phyloP scores from a whole-genome alignment of 2,797 vertebrate species.

The Girardinus metallicus region DNA sequence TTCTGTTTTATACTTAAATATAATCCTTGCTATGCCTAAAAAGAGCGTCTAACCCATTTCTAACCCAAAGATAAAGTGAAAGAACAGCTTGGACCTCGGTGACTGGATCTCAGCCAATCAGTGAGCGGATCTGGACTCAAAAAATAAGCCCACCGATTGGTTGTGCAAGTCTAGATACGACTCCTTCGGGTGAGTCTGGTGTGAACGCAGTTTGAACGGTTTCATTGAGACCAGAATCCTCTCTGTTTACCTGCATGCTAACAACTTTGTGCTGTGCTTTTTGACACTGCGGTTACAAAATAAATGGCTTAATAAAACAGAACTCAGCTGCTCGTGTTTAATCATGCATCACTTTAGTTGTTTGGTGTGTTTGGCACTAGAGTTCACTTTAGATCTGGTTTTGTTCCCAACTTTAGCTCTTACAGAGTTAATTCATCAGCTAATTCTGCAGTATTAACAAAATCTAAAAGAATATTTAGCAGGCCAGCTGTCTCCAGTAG shows the following conservation, averaged over 20 bases:
- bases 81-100: slow-evolving; percentile 55
- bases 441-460: slow-evolving; percentile 37
- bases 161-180: slow-evolving; percentile 23
- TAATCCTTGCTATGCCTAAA: slow-evolving; percentile 73
- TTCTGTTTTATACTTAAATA: slow-evolving; percentile 75
- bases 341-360: slow-evolving; percentile 36
- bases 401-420: slow-evolving; percentile 31
- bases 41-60: slow-evolving; percentile 64
- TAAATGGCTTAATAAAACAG: slow-evolving; percentile 16
- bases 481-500: slow-evolving; percentile 44
- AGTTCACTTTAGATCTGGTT: slow-evolving; percentile 41
- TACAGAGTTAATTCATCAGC: slow-evolving; percentile 32
- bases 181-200: slow-evolving; percentile 32
- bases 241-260: slow-evolving; percentile 40
- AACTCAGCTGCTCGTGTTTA: slow-evolving; percentile 17
- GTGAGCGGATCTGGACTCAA: slow-evolving; percentile 23
- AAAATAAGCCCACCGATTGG: slow-evolving; percentile 3
- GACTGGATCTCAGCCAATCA: slow-evolving; percentile 38
- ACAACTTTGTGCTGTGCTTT: slow-evolving; percentile 49
- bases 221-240: slow-evolving; percentile 59
- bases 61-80: slow-evolving; percentile 53
- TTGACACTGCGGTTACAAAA: slow-evolving; percentile 52
- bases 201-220: slow-evolving; percentile 37
- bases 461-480: slow-evolving; percentile 37
- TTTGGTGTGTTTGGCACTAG: slow-evolving; percentile 74